Conservation (phyloP, 2,888 invertebrate genomes). For the Drosophila paucipuncta region DNA sequence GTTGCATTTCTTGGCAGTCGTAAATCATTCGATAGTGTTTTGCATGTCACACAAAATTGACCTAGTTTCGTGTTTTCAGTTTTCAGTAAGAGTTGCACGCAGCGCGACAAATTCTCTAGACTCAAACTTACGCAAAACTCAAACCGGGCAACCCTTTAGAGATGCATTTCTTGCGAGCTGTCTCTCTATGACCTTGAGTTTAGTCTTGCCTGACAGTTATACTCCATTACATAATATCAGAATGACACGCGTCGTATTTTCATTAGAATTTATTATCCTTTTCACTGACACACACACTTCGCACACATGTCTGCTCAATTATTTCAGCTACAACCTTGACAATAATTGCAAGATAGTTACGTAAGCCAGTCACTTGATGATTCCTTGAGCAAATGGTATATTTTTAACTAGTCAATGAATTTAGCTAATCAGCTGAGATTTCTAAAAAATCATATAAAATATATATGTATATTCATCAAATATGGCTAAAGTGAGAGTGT, state of each 20-base stretch:
- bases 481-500: neutral
- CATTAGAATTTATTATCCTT: slow-evolving; percentile 15
- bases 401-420: neutral
- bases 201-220: neutral
- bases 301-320: slow-evolving; percentile 31
- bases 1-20: slow-evolving; percentile 51
- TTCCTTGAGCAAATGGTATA: slow-evolving; percentile 1
- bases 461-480: neutral
- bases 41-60: slow-evolving; percentile 65
- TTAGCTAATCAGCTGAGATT: neutral
- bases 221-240: slow-evolving; percentile 35
- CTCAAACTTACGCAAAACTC: slow-evolving; percentile 45
- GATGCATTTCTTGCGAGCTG: neutral
- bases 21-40: slow-evolving; percentile 68
- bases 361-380: slow-evolving; percentile 2
- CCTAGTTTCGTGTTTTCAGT: slow-evolving; percentile 36
- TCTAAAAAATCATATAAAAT: neutral
- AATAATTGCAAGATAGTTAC: neutral
- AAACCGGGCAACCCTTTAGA: slow-evolving; percentile 35
- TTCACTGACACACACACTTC: slow-evolving; percentile 38
- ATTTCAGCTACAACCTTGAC: slow-evolving; percentile 20
- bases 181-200: slow-evolving; percentile 35
- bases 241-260: slow-evolving; percentile 43
- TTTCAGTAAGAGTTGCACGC: slow-evolving; percentile 38
- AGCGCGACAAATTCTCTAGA: slow-evolving; percentile 32